Evolutionary conservation across 2,113 vertebrate genomes (phyloP).

Genomic region (Phrynosoma blainvillii): DNA sequence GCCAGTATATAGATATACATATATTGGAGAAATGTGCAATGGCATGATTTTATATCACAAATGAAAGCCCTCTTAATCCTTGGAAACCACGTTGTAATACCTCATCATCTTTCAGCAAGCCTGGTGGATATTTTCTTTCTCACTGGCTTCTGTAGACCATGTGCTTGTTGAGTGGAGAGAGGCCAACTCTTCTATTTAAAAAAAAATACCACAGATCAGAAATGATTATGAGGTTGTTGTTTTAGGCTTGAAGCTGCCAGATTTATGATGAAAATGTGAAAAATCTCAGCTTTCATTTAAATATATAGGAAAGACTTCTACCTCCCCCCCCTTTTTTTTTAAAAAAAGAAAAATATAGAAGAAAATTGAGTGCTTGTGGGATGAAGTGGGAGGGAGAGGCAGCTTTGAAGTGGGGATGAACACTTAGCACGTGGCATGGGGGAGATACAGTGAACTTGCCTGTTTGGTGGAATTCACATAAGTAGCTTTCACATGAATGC

Average conservation of each 20-base stretch:
- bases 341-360: background rate
- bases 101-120: conserved; percentile 34
- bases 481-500: background rate
- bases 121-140: conserved; percentile 42
- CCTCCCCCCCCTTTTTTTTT: background rate
- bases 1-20: conserved; percentile 24
- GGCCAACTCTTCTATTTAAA: background rate
- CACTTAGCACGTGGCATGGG: background rate
- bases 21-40: conserved; percentile 38
- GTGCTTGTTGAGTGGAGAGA: conserved; percentile 32
- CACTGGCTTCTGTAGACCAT: conserved; percentile 13
- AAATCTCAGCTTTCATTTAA: conserved; percentile 27
- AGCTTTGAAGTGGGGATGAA: background rate
- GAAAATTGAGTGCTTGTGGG: background rate
- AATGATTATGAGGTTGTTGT: conserved; percentile 24
- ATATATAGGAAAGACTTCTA: background rate
- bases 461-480: background rate
- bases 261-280: conserved; percentile 20
- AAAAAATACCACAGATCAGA: conserved; percentile 19
- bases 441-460: background rate
- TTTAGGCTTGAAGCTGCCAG: background rate
- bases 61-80: conserved; percentile 30
- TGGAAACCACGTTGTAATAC: conserved; percentile 34
- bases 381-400: background rate
- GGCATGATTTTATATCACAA: conserved; percentile 52